Evolutionary conservation across 2,113 vertebrate species (phyloP).

Genomic region (Emydocephalus ijimae): DNA sequence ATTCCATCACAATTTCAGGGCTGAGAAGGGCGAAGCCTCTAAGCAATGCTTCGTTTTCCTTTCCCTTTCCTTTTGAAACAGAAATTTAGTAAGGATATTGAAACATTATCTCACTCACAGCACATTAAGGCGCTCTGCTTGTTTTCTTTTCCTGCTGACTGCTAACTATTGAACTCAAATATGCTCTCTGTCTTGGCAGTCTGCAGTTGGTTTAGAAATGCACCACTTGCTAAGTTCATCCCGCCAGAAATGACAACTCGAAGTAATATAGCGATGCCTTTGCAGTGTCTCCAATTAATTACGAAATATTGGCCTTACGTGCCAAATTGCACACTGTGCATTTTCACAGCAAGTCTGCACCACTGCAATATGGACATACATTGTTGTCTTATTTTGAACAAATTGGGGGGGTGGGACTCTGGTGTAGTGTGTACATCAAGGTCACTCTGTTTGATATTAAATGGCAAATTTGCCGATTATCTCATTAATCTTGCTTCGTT

Average conservation of each 20-base stretch:
- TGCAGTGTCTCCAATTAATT: neutral
- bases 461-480: neutral
- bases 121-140: constrained; percentile 27
- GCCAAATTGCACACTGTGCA: neutral
- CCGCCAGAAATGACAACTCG: neutral
- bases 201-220: constrained; percentile 12
- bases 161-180: neutral
- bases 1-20: constrained; percentile 53
- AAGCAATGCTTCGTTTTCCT: neutral
- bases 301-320: neutral
- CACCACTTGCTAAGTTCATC: neutral
- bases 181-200: constrained; percentile 18
- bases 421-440: neutral
- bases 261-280: neutral
- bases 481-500: neutral
- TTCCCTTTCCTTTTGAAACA: constrained; percentile 52
- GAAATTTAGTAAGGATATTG: constrained; percentile 52
- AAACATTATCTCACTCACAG: constrained; percentile 23
- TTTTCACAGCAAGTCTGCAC: neutral
- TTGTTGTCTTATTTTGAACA: neutral
- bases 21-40: constrained; percentile 54
- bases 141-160: constrained; percentile 30
- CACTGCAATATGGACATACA: neutral
- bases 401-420: neutral
- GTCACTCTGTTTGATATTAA: neutral